Base-by-base conservation (phyloP, 2,797 vertebrate genomes). In the Gallinago solitaria region DNA sequence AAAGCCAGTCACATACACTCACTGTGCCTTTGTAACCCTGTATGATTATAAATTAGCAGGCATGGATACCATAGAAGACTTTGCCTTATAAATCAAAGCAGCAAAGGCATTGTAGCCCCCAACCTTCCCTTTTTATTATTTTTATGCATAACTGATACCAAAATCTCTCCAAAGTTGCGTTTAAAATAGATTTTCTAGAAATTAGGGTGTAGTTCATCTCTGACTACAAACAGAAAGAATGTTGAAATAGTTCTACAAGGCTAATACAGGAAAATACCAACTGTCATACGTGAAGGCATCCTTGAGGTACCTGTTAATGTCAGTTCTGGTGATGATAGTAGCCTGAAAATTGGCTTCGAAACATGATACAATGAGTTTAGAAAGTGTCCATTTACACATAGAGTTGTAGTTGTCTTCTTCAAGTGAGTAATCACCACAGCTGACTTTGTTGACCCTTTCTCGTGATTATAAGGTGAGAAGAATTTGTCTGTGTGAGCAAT, bases 31-130 rank as follows among this genome's bases (percentile, higher is more conserved):
- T 94, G 33, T 88, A 94, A 90, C 65, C 79, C 69, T 60, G 48
- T 77, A 68, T 90, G 92, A 90, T 86, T 83, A 79, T 93, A 91
- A 95, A 93, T 93, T 90, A 89, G 68, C 39, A 79, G 61, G 56
- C 64, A 61, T 64, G 32, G 80, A 70, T 86, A 77, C 56, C 16
- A 20, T 20, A 41, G 75, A 89, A 83, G 43, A 59, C 47, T 64
- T 87, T 28, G 47, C 28, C 25, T 79, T 67, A 69, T 84, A 94
- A 93, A 86, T 84, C 56, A 92, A 90, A 94, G 45, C 19, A 61
- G 50, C 41, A 65, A 87, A 89, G 47, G 19, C 54, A 70, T 80
- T 87, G 51, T 88, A 81, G 45, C 45, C 33, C 68, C 73, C 25
- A 78, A 12, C 88, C 35, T 71, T 71, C 28, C 9, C 27, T 64